Base-by-base conservation (phyloP, 1,140 invertebrate genomes). In the Conus betulinus region DNA sequence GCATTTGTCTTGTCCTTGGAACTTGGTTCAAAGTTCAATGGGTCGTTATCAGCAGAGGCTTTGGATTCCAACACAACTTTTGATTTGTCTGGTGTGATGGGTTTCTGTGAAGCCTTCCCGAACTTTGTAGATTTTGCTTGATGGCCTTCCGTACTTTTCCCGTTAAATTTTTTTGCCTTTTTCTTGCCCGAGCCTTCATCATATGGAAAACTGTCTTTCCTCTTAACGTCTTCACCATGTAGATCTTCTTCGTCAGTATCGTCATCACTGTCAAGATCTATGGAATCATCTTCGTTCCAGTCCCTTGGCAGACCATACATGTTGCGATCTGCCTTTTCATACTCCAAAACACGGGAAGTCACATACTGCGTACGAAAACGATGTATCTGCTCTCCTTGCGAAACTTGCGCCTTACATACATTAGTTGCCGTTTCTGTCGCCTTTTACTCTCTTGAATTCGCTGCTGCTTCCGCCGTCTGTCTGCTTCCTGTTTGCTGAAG, bases 361-460 rank as follows among this genome's bases (percentile, higher is more conserved):
- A 94, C 93, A 87, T 93, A 93, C 87, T 94, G 93, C 8, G 92
- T 91, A 15, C 90, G 89, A 85, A 92, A 93, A 55, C 93, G 88
- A 53, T 91, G 89, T 79, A 67, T 85, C 78, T 91, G 92, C n/a
- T 93, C n/a, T 93, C 91, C 20, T 91, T 88, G 71, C 92, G 89
- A 76, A 93, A 94, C 71, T 90, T 87, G 81, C 91, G 88, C 10
- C 93, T 84, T 15, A 93, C 83, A 79, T 91, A 74, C 52, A 90
- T 88, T 8, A 94, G 88, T 63, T 94, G 91, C 23, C 86, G 85
- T 23, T 91, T 86, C 67, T 94, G 93, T 27, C 89, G 84, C 71
- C 81, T 76, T 84, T 90, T 92, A 17, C 90, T 74, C 79, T 90
- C 87, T 71, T 90, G 63, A 57, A 89, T 91, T 84, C 87, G 87